Percentiles rank a stretch among this genome's conserved stretches.
These are phyloP conservation scores for Chiroxiphia lanceolata DNA, from an alignment of 2,797 vertebrate species.

Conservation along the genomic window DNA sequence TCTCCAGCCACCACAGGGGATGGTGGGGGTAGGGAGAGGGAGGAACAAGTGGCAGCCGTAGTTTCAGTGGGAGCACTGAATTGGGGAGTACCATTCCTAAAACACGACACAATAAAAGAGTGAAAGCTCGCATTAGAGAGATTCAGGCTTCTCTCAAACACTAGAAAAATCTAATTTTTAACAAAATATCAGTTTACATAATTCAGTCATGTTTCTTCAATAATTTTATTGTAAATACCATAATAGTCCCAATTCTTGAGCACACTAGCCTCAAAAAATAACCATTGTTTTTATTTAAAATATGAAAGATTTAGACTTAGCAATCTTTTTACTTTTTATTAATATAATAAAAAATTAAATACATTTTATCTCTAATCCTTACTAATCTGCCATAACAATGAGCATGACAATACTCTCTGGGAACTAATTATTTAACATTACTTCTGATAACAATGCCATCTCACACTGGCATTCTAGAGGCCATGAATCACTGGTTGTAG, in stretches of 20 bases:
- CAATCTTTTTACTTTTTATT: not conserved
- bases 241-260: not conserved
- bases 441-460: not conserved
- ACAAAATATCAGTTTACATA: not conserved
- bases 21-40: no score
- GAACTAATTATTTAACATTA: not conserved
- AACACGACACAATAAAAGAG: not conserved
- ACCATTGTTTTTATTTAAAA: not conserved
- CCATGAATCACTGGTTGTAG: not conserved
- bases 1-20: accelerated
- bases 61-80: not conserved
- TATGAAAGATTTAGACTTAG: not conserved
- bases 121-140: not conserved
- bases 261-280: not conserved
- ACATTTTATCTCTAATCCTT: not conserved
- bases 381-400: not conserved
- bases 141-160: not conserved
- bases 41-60: not conserved
- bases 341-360: not conserved
- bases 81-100: not conserved
- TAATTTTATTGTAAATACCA: not conserved
- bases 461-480: not conserved
- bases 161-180: not conserved
- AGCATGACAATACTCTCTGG: not conserved
- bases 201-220: not conserved